A percentile compares a stretch with the other conserved stretches of the same genome.
These are phyloP conservation scores for Callitettix versicolor DNA, from an alignment of 1,140 invertebrate species.

Conservation along the genomic window DNA sequence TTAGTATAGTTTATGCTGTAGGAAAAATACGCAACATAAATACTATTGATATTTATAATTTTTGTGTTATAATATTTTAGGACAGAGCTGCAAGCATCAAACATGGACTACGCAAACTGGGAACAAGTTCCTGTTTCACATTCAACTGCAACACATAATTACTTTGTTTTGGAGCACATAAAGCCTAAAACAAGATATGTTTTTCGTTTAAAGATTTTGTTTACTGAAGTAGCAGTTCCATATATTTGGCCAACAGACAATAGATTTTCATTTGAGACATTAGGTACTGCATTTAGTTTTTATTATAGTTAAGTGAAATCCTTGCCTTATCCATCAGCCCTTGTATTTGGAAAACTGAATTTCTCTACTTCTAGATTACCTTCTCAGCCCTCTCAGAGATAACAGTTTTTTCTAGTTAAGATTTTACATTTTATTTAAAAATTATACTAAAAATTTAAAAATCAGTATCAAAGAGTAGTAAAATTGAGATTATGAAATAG, in stretches of 20 bases:
- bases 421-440: no score
- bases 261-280: slow-evolving; percentile 60
- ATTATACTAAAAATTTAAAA: no score
- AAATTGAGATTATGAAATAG: no score
- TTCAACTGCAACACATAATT: slow-evolving; percentile 30
- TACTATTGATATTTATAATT: no score
- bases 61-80: no score
- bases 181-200: slow-evolving; percentile 60
- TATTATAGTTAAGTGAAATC: slow-evolving; percentile 12
- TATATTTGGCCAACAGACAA: slow-evolving; percentile 58
- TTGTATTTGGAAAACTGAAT: no score
- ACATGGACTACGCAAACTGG: slow-evolving; percentile 17
- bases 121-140: slow-evolving; percentile 3
- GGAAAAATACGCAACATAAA: no score
- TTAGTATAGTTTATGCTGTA: no score
- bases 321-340: neutral
- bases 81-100: slow-evolving; percentile 18
- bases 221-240: slow-evolving; percentile 41
- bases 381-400: no score
- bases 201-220: slow-evolving; percentile 58
- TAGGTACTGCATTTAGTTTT: slow-evolving; percentile 39
- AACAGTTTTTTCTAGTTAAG: no score
- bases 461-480: no score
- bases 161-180: slow-evolving; percentile 40
- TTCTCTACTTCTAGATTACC: no score